Conservation (phyloP, 2,797 vertebrate genomes). For the Melanotaenia parkinsoni region DNA sequence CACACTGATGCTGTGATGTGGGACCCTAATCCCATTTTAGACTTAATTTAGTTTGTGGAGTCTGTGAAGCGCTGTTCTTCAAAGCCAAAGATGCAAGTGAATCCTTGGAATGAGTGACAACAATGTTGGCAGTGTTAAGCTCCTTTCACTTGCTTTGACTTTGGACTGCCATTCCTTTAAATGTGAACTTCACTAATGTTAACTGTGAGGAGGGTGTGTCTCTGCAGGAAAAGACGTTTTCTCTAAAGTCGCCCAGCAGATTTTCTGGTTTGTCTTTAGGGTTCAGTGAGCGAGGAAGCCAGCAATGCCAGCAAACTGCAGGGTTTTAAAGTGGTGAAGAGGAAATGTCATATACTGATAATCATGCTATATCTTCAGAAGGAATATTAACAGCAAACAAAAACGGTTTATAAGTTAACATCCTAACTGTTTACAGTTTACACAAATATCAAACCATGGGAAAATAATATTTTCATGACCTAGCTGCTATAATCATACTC, state of each 20-base stretch:
- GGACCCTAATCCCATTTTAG: conserved; percentile 63
- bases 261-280: conserved; percentile 24
- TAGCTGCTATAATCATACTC: conserved; percentile 4
- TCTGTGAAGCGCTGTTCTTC: conserved; percentile 57
- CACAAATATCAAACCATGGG: conserved; percentile 2
- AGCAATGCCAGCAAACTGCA: conserved; percentile 1
- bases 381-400: conserved; percentile 1
- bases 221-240: conserved; percentile 24
- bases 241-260: conserved; percentile 14
- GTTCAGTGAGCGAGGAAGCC: conserved; percentile 7
- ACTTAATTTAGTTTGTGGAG: conserved; percentile 61
- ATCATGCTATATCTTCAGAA: not conserved
- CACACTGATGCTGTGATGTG: conserved; percentile 48
- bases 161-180: conserved; percentile 43
- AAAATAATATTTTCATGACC: conserved; percentile 27
- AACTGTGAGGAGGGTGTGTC: conserved; percentile 23
- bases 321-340: conserved; percentile 3
- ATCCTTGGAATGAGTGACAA: conserved; percentile 56
- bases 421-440: conserved; percentile 3
- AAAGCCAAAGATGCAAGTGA: conserved; percentile 49
- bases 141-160: conserved; percentile 53
- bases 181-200: conserved; percentile 32
- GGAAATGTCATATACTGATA: conserved; percentile 24
- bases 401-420: not conserved
- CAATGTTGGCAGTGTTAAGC: conserved; percentile 57